phyloP scores from a whole-genome alignment of 2,113 vertebrate genomes.

The Varanus komodoensis region DNA sequence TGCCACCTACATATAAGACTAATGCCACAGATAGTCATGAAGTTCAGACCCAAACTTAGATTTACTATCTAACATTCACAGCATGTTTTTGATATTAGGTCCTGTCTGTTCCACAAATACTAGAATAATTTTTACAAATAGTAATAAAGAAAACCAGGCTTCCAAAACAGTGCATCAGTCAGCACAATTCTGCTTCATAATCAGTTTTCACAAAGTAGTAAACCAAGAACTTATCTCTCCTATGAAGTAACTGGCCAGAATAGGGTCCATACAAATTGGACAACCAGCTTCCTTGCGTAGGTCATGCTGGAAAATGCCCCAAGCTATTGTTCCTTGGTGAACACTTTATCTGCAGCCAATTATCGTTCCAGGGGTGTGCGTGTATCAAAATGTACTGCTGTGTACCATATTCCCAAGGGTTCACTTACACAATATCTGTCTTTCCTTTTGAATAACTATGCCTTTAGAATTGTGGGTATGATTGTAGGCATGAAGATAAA shows the following conservation, averaged over 20 bases:
- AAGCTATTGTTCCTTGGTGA: slow-evolving; percentile 4
- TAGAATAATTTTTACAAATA: rapidly evolving
- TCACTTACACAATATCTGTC: slow-evolving; percentile 12
- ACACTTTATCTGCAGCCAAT: slow-evolving; percentile 1
- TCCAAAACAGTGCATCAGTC: background rate
- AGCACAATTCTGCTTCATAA: background rate
- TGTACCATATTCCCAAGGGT: slow-evolving; percentile 5
- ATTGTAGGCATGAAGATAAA: slow-evolving; percentile 33
- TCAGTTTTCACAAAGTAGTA: background rate
- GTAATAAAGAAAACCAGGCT: background rate
- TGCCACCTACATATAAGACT: background rate
- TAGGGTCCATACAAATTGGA: background rate
- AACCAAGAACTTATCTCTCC: background rate
- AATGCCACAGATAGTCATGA: background rate
- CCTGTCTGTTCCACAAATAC: background rate
- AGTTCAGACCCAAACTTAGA: background rate
- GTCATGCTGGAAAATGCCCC: background rate
- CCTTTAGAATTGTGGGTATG: background rate
- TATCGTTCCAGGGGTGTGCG: background rate
- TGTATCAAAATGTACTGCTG: background rate
- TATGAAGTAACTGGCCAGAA: background rate
- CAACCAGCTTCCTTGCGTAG: background rate
- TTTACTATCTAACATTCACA: background rate
- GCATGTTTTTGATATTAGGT: background rate
- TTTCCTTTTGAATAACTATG: background rate